Base-by-base conservation (phyloP, 2,113 vertebrate species). In the Antechinus stuartii region DNA sequence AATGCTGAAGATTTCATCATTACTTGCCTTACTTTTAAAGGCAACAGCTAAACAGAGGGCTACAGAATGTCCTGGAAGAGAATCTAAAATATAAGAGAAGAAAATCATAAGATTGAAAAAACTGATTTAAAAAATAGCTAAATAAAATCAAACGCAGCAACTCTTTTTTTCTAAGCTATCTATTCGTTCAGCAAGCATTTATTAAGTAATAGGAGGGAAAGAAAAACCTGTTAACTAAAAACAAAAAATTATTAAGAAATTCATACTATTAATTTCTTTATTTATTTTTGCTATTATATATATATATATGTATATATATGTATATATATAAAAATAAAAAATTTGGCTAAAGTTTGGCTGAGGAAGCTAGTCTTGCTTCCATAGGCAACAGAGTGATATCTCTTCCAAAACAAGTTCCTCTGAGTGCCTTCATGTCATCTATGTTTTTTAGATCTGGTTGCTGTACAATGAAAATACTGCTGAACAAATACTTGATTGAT, bases 21-120 rank as follows among this genome's bases (percentile, higher is more conserved):
- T 99, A 96, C 99, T 98, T 23, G 99, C 99, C 96, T 99, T 99
- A 98, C 99, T 99, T 99, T 99, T 99, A 98, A 99, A 99, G 94
- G 99, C 99, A n/a, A 99, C 99, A 76, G 98, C 98, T 55, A 99
- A 98, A 42, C 98, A 99, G 55, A 99, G 97, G 46, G 99, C 98
- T 93, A 99, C 98, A 0, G 99, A 97, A 98, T 99, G 99, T 56
- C 99, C 99, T 50, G 99, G 99, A 97, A 99, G 98, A 94, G 99
- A 98, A 76, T 99, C 99, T 99, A 97, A 54, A 96, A 91, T 25
- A 96, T 55, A 96, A 55, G 19, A 54, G 14, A 50, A 93, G 42
- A 16, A 91, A 94, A 27, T 47, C 0, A 93, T 96, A 90, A 97
- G 54, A 22, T 47, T 93, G 52, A 93, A 90, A 93, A 56, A 89